Evolutionary conservation across 2,888 invertebrate genomes (phyloP).

Genomic region (Ceramica pisi): DNA sequence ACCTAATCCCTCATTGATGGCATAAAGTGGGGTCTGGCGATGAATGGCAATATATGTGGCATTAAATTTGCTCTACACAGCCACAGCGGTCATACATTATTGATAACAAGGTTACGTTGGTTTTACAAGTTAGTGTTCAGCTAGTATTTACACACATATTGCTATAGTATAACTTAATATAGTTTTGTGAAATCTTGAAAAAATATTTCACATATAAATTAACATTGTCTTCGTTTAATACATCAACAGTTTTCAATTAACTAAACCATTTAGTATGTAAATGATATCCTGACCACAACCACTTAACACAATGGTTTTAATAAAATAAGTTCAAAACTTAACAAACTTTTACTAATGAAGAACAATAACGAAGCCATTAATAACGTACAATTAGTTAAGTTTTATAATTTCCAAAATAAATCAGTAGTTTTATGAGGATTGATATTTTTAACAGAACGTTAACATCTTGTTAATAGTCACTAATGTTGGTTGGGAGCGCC

Average conservation of each 20-base stretch:
- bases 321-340: conserved; percentile 16
- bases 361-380: conserved; percentile 57
- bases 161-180: not conserved
- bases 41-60: conserved; percentile 48
- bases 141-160: not conserved
- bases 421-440: conserved; percentile 71
- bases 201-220: not conserved
- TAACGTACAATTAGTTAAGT: conserved; percentile 68
- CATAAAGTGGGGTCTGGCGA: conserved; percentile 26
- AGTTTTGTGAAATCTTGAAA: not conserved
- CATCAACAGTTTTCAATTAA: not conserved
- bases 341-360: conserved; percentile 38
- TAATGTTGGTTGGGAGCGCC: conserved; percentile 71
- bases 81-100: conserved; percentile 45
- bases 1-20: conserved; percentile 39
- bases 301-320: not conserved
- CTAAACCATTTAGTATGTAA: not conserved
- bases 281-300: not conserved
- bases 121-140: conserved; percentile 16
- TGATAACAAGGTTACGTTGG: conserved; percentile 10
- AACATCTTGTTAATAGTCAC: conserved; percentile 85
- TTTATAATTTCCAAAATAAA: conserved; percentile 64
- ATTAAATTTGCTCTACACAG: conserved; percentile 41
- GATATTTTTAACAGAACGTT: conserved; percentile 81
- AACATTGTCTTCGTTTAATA: not conserved